These are phyloP conservation scores for Lindbergichthys nudifrons DNA, from an alignment of 2,797 vertebrate genomes.

Conservation along the genomic window DNA sequence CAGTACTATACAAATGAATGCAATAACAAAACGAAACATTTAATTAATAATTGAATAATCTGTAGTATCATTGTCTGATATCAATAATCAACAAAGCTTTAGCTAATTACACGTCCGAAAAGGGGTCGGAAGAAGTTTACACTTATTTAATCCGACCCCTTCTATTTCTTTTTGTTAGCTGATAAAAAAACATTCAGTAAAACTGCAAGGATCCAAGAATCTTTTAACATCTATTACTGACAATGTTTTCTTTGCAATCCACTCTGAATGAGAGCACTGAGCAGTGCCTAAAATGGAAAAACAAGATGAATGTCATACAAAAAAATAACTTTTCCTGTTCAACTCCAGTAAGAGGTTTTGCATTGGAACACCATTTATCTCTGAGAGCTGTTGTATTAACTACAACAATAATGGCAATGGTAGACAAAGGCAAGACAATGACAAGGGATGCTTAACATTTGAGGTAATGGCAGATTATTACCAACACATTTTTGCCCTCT, in stretches of 20 bases:
- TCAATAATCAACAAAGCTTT: too few species aligned
- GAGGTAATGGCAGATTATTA: slow-evolving; percentile 47
- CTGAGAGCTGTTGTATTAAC: background rate
- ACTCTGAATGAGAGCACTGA: background rate
- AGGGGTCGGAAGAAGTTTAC: too few species aligned
- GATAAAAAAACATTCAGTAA: too few species aligned
- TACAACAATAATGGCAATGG: background rate
- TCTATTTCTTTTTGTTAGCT: slow-evolving; percentile 4
- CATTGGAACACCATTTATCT: background rate
- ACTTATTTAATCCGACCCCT: too few species aligned
- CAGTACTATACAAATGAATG: too few species aligned
- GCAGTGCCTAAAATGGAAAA: slow-evolving; percentile 12
- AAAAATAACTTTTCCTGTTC: background rate
- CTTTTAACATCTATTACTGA: slow-evolving; percentile 1
- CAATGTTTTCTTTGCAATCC: slow-evolving; percentile 33
- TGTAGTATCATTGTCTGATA: too few species aligned
- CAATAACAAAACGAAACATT: too few species aligned
- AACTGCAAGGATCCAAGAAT: background rate
- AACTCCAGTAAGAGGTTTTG: background rate
- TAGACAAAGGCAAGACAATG: background rate
- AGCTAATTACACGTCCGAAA: too few species aligned
- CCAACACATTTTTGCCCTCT: rapidly evolving
- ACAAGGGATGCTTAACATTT: background rate
- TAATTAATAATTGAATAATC: too few species aligned
- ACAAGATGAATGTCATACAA: background rate